Conservation (phyloP, 2,888 invertebrate genomes). For the Epirrhoe tristata region DNA sequence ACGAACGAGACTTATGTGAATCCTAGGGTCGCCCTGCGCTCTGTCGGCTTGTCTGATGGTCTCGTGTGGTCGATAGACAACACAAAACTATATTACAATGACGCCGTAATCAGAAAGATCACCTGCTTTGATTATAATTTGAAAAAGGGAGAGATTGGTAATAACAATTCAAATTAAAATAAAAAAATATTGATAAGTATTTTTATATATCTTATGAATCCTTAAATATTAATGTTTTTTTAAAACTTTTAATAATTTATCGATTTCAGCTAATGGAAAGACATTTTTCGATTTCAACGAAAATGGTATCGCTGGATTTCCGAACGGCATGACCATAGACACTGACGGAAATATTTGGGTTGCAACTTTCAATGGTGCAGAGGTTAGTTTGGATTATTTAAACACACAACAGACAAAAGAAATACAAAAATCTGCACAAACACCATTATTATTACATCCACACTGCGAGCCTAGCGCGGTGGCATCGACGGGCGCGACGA, state of each 20-base stretch:
- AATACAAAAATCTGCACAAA: too few relatives aligned
- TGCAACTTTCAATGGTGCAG: conserved; percentile 64
- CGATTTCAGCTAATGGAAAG: not conserved
- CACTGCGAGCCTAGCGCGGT: too few relatives aligned
- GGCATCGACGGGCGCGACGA: too few relatives aligned
- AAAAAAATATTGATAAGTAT: too few relatives aligned
- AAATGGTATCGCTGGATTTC: conserved; percentile 57
- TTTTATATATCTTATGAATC: too few relatives aligned
- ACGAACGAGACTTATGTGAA: conserved; percentile 5
- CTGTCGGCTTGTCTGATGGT: conserved; percentile 26
- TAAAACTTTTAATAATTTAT: not conserved
- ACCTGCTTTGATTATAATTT: conserved; percentile 28
- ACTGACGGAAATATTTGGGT: conserved; percentile 88
- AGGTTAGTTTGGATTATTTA: conserved; percentile 1
- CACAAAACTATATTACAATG: conserved; percentile 35
- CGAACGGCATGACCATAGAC: conserved; percentile 89
- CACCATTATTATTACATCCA: too few relatives aligned
- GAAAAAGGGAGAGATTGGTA: conserved; percentile 26
- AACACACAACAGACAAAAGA: too few relatives aligned
- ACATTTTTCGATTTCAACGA: conserved; percentile 29
- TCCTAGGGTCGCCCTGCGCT: conserved; percentile 17
- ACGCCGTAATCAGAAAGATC: conserved; percentile 25
- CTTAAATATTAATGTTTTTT: not conserved
- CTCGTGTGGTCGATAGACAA: conserved; percentile 29
- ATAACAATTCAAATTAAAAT: not conserved